Evolutionary conservation across 2,888 invertebrate genomes (phyloP).

Genomic region (Meliscaeva auricollis): DNA sequence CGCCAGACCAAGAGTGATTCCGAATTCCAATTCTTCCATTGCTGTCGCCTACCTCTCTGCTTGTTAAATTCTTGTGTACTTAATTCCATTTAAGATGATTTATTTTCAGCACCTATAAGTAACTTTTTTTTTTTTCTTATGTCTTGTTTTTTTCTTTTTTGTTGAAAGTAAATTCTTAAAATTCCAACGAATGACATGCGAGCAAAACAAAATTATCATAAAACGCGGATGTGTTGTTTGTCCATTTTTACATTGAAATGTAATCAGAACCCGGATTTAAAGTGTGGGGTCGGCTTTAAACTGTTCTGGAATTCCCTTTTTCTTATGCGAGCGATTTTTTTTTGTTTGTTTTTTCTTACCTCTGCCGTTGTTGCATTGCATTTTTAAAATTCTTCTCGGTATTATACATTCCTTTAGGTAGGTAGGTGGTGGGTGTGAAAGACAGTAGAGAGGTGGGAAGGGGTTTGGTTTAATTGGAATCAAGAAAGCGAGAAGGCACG

Average conservation of each 20-base stretch:
- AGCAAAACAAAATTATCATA: conserved; percentile 63
- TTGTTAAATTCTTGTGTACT: background rate
- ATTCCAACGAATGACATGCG: conserved; percentile 33
- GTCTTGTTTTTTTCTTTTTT: background rate
- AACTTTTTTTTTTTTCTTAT: background rate
- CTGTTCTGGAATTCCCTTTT: conserved; percentile 56
- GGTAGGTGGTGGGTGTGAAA: background rate
- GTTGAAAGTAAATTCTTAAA: conserved; percentile 12
- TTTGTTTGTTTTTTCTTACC: background rate
- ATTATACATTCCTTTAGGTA: conserved; percentile 42
- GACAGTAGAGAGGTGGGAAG: background rate
- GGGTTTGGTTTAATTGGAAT: conserved; percentile 39
- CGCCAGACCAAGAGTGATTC: conserved; percentile 1
- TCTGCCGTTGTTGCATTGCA: conserved; percentile 25
- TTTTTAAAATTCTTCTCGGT: conserved; percentile 58
- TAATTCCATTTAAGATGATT: conserved; percentile 54
- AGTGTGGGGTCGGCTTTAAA: conserved; percentile 22
- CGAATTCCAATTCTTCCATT: background rate
- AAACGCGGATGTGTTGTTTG: conserved; percentile 63
- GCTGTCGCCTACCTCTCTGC: background rate
- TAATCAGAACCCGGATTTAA: conserved; percentile 54
- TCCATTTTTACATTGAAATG: conserved; percentile 50
- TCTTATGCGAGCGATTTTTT: background rate
- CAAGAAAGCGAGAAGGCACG: conserved; percentile 53
- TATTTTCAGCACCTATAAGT: conserved; percentile 22